Evolutionary conservation across 2,797 vertebrate genomes (phyloP).

Genomic region (Simalia tracyae): DNA sequence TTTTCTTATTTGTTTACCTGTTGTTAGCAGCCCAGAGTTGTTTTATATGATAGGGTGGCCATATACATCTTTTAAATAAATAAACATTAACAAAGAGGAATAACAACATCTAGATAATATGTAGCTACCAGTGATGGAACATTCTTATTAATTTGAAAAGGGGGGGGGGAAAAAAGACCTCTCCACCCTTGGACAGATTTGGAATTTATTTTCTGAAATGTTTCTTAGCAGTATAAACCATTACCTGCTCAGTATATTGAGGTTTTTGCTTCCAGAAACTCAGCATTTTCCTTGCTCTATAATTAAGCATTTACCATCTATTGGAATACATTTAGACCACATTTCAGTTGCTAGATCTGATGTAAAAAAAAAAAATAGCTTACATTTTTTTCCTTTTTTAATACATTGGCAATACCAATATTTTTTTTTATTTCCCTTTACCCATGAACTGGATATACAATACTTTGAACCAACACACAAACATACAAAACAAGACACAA

Average conservation of each 20-base stretch:
- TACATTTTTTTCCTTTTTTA: not conserved
- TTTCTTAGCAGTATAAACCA: not conserved
- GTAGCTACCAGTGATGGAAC: not conserved
- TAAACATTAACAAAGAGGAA: too few relatives aligned
- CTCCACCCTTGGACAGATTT: not conserved
- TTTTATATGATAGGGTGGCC: too few relatives aligned
- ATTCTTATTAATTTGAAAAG: not conserved
- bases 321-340: slow-evolving; percentile 6
- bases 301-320: not conserved
- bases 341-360: not conserved
- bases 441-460: not conserved
- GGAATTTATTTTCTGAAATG: not conserved
- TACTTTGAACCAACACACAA: slow-evolving; percentile 1
- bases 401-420: not conserved
- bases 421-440: not conserved
- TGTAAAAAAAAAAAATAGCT: not conserved
- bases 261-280: slow-evolving; percentile 20
- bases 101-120: not conserved
- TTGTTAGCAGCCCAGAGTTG: too few relatives aligned
- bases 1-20: too few relatives aligned
- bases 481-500: not conserved
- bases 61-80: too few relatives aligned
- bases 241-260: not conserved
- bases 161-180: not conserved
- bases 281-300: not conserved